Evolutionary conservation across 2,888 invertebrate genomes (phyloP), one percentile per base, ranked within the genome.

Genomic region (Pristionchus mayeri): DNA sequence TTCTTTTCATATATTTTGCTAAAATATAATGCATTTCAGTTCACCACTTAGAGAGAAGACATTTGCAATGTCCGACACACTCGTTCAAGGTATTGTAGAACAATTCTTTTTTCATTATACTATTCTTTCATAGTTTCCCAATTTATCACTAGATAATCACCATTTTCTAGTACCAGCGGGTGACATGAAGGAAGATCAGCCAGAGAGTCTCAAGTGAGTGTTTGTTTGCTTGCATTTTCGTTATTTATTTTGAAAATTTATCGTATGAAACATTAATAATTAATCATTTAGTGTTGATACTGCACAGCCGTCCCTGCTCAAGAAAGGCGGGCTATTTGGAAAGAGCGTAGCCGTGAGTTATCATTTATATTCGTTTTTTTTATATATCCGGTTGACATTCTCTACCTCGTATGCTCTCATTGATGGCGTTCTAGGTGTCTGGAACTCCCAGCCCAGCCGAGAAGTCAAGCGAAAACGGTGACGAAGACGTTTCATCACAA

Each of bases 271-370:
- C 13, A 2, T 48, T 48, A 48, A n/a, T 3, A 76, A 24, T 2
- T 76, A 11, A n/a, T 11, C 34, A 37, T 52, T 83, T 11, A 71
- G 71, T 24, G 54, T 37, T 18, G 83, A 50, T 50, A 57, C 71
- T 37, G 21, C 83, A 4, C 81, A 60, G 48, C 48, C 83, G 18
- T 54, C 71, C 4, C 79, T 87, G 3, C 84, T 86, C 57, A 87
- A 87, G 76, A 87, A 86, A 71, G 85, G 76, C 48, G 85, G 88
- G 16, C 80, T 88, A 4, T 88, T 88, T 40, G 88, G 88, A 16
- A 87, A 87, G 7, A 83, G 86, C 54, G 82, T 85, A 1, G 84
- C 80, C 40, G 78, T 82, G 48, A 60, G 81, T 79, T 50, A 13
- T 21, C 6, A 7, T 50, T 13, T 6, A 21, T 27, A n/a, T 2